Evolutionary conservation across 2,888 invertebrate species (phyloP), one percentile per base, ranked within the genome.

Genomic region (Biston betularia): DNA sequence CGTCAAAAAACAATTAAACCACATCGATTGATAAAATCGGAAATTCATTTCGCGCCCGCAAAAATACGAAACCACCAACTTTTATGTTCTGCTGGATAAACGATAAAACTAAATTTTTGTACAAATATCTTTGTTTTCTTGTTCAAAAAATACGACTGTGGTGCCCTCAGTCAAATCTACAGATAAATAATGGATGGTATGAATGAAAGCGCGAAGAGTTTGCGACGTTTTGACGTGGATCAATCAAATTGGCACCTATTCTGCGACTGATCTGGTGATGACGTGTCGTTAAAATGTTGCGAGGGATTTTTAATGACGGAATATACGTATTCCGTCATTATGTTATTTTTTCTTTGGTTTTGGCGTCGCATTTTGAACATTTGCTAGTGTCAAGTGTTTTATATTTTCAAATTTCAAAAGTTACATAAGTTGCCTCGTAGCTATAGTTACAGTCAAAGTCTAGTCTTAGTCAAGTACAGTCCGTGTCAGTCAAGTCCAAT

Each of bases 231-330:
- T 45, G 66, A 62, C 52, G 62, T 58, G 42, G 49, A 63, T 63
- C 67, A 68, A 63, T 63, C 67, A 63, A 63, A 68, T 50, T 50
- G 58, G 42, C 59, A 53, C 67, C 45, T 33, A 63, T 44, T 48
- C 62, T 52, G 56, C 48, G 58, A 42, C 49, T 38, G 24, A 35
- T 46, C 44, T 58, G 66, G 15, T 49, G 40, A 33, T 55, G 66
- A 58, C 53, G 46, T 58, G 62, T 64, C 62, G 66, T 64, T 66
- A 64, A 65, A 66, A 63, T 64, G 63, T 69, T 55, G 64, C 63
- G 58, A 63, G 24, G 49, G 40, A 52, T 60, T 38, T 24, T 45
- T 46, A 33, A 42, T 60, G 65, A 56, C 58, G 33, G 53, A 38
- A 58, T 52, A 53, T 58, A 14, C 46, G 12, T 52, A 12, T 24